Base-by-base conservation (phyloP, 2,888 invertebrate species). In the Megalurothrips usitatus region DNA sequence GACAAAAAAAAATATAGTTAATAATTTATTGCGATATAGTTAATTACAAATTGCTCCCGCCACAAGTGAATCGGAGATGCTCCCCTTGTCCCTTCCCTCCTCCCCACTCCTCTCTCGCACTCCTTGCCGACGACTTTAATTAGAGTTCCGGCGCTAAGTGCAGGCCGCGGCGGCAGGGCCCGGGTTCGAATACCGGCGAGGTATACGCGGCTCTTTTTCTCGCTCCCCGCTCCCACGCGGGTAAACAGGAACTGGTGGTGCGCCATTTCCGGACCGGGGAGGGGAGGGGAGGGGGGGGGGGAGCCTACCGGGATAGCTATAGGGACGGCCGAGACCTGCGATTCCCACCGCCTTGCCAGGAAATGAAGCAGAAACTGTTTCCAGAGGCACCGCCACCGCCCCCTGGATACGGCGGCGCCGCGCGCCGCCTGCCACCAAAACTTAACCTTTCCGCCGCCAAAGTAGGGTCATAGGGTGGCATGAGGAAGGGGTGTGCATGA, bases 361-460 rank as follows among this genome's bases (percentile, higher is more conserved):
- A 75, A 75, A 75, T 75, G 68, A 75, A 75, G 68, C 68, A 75
- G 68, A 75, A 75, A 75, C 68, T 75, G 23, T 75, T 75, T 75
- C 68, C 68, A 75, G 68, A 6, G 68, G 68, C 68, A 23, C 68
- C 68, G 68, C n/a, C 68, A 17, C 8, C 17, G 58, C 58, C 58
- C 58, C 58, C 58, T 19, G 58, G 34, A 43, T 43, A 43, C 34
- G 34, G 34, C 34, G 34, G 6, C 2, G 34, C 34, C 34, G 34
- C 6, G 34, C 34, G 34, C 34, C 2, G 34, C 34, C 6, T 43
- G 34, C 6, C 34, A 43, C 34, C 34, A 2, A 43, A 43, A 43
- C 34, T 43, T 43, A 43, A 43, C 34, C 34, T 43, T 43, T 43
- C 34, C 34, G 34, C 34, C 34, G 6, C 34, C 34, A 43, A 43